Evolutionary conservation across 2,888 invertebrate species (phyloP), one percentile per base, ranked within the genome.

Genomic region (Julus scandinavius): DNA sequence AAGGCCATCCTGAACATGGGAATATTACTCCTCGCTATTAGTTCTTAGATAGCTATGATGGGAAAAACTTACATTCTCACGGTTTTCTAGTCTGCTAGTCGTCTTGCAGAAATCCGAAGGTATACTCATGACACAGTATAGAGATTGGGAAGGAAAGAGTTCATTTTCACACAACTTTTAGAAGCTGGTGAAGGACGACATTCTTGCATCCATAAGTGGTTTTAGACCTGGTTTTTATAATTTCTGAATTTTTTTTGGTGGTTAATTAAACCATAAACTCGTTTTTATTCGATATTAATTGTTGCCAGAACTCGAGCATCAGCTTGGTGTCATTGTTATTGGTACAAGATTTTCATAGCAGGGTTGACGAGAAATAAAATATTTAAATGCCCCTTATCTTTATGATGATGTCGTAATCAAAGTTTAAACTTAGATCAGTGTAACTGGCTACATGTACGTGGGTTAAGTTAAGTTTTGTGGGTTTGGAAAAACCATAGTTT

Each of bases 181-280:
- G 11, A 29, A 11, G 72, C 11, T 72, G 72, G 29, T 11, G 29
- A 29, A 80, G 11, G 38, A 80, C 80, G 80, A 80, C 80, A 80
- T 80, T 80, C 80, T 80, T 80, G 80, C 80, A 80, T 80, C 38
- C 80, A 38, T 38, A 38, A 80, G 80, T 80, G 80, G 80, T 80
- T 80, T 38, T 38, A 80, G 38, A 13, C 80, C 80, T 38, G 38
- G 80, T 80, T 80, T 80, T 80, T 80, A 3, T 80, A 80, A 40
- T 80, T 80, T 54, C 54, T 9, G 0, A 29, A 7, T 72, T 38
- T 80, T 80, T 80, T 80, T 80, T 80, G 80, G 80, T 15, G 38
- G 38, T 80, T 80, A 80, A 72, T 80, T 80, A 29, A 6, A 80
- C 80, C 13, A 38, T 38, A 29, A 80, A 80, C 80, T 38, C 13